Evolutionary conservation across 2,888 invertebrate species (phyloP), one percentile per base, ranked within the genome.

Genomic region (Drosophila colorata): DNA sequence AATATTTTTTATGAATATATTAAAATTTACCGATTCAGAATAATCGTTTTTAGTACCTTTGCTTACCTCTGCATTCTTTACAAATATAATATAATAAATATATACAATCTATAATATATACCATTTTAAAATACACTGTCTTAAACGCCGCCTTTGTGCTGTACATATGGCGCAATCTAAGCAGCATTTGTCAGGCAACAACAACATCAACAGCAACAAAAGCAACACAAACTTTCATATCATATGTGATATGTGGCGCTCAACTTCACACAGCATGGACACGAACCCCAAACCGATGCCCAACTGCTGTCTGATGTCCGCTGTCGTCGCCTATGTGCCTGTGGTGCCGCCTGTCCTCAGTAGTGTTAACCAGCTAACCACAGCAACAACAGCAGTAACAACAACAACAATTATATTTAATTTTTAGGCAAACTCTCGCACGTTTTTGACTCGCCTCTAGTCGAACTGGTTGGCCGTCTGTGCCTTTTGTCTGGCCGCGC

Each of bases 371-470:
- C 57, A 69, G 35, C 74, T 69, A 75, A 78, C 87, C 69, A 55
- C 71, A 73, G 57, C 59, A 69, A 61, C 72, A 74, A 65, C 73
- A 85, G 73, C 76, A 80, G 75, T 25, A 49, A 20, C 48, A 66
- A 44, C 70, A 76, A 68, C 74, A 86, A 75, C 74, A 80, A 89
- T 80, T 85, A 87, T 71, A 75, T 88, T 88, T 85, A 90, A 85
- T 89, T 85, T 87, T 80, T 77, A 82, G 82, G 70, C 78, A 79
- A 86, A 83, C 73, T 72, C 70, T 59, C 53, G 72, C 81, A 80
- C 89, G 73, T 76, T 79, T 79, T 65, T 28, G 63, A 52, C 57
- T 53, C 52, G 47, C 52, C 48, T 61, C 35, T 25, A 55, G 71
- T 53, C 53, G 37, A 61, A 58, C 57, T 60, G 25, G 33, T 16